These are phyloP conservation scores for Eira barbara DNA, from an alignment of 2,113 vertebrate species.

Conservation along the genomic window DNA sequence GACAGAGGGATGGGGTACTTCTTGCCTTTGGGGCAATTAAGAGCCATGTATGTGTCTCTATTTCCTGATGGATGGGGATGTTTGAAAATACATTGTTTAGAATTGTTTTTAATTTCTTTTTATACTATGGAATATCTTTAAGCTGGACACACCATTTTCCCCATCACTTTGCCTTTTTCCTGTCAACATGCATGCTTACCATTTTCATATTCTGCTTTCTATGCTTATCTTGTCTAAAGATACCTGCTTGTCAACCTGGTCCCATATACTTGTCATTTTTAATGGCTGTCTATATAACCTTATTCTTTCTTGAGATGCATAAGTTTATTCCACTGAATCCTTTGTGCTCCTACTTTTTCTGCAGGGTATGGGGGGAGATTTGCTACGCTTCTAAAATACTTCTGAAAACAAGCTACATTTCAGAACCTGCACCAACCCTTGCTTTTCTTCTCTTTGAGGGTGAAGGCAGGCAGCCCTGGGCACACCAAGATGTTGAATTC, in stretches of 20 bases:
- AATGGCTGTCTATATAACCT: conserved; percentile 32
- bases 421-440: conserved; percentile 16
- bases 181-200: neutral
- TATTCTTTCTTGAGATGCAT: conserved; percentile 44
- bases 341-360: neutral
- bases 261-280: conserved; percentile 41
- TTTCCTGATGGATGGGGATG: neutral
- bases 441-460: conserved; percentile 30
- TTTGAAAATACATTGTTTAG: conserved; percentile 38
- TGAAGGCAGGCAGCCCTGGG: neutral
- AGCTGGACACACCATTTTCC: neutral
- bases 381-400: conserved; percentile 37
- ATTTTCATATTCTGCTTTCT: conserved; percentile 38
- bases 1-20: neutral
- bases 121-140: conserved; percentile 28
- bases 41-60: neutral
- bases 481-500: conserved; percentile 11
- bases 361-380: neutral
- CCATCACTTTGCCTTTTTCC: neutral
- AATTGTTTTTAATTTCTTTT: conserved; percentile 39
- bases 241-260: neutral
- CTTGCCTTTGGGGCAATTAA: neutral
- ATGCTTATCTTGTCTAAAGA: conserved; percentile 43
- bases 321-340: conserved; percentile 42
- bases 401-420: conserved; percentile 44